Evolutionary conservation across 2,797 vertebrate genomes (phyloP).

Genomic region (Lithobates sylvaticus): DNA sequence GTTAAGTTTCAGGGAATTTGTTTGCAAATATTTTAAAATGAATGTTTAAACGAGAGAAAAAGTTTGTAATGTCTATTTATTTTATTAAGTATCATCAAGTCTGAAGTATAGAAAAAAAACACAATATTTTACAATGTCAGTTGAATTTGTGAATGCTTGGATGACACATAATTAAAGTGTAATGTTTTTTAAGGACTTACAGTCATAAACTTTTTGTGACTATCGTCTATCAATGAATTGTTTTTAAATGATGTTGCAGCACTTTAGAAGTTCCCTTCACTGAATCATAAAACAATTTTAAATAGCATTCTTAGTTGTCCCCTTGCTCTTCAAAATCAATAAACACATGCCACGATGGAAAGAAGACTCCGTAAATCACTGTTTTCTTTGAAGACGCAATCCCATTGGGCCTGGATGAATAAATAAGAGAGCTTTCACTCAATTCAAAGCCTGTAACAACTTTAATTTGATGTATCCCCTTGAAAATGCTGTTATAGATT

Average conservation of each 20-base stretch:
- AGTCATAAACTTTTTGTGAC: too few species aligned
- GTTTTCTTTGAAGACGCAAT: constrained; percentile 51
- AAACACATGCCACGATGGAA: constrained; percentile 59
- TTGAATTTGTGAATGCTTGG: too few species aligned
- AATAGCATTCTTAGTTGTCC: constrained; percentile 47
- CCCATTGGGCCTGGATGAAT: constrained; percentile 47
- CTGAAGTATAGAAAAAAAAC: neutral
- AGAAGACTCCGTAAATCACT: constrained; percentile 47
- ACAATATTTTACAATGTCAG: too few species aligned
- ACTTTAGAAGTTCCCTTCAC: constrained; percentile 28
- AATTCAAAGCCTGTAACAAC: constrained; percentile 40
- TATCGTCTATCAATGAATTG: neutral
- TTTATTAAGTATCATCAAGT: neutral
- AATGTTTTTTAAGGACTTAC: too few species aligned
- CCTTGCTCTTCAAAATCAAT: constrained; percentile 59
- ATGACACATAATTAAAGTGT: too few species aligned
- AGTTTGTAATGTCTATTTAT: neutral
- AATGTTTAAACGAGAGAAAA: neutral
- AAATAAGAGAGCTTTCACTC: constrained; percentile 44
- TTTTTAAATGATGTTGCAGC: constrained; percentile 3
- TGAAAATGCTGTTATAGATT: constrained; percentile 33
- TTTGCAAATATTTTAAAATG: neutral
- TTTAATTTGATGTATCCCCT: constrained; percentile 48
- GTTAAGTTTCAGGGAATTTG: neutral
- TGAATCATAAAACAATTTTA: constrained; percentile 38